These are phyloP conservation scores for Balearica regulorum DNA, from an alignment of 2,797 vertebrate genomes.

Conservation along the genomic window DNA sequence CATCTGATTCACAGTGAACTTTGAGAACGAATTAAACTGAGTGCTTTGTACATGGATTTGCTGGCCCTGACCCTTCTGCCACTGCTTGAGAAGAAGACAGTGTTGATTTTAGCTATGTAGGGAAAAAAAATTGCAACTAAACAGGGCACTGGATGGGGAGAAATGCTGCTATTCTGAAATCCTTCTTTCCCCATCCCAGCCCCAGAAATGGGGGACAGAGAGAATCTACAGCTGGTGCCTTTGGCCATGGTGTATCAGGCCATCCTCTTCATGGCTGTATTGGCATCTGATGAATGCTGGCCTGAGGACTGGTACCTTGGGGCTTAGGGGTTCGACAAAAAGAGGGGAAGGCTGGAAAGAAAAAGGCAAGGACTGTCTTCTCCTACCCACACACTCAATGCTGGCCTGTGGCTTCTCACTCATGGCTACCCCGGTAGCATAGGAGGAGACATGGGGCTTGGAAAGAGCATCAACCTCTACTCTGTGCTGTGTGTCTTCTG, in stretches of 20 bases:
- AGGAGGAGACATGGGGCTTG: neutral
- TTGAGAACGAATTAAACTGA: slow-evolving; percentile 26
- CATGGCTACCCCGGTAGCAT: neutral
- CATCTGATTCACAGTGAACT: slow-evolving; percentile 11
- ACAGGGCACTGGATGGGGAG: neutral
- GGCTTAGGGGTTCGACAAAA: neutral
- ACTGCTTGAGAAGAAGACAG: neutral
- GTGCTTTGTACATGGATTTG: neutral
- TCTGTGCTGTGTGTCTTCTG: neutral
- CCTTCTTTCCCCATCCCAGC: neutral
- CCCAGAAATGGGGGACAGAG: neutral
- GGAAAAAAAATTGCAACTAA: neutral
- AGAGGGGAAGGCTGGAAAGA: neutral
- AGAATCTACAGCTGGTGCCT: neutral
- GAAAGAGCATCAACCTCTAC: neutral
- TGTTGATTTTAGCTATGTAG: neutral
- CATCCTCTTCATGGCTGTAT: neutral
- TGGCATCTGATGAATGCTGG: neutral
- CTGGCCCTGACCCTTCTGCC: neutral
- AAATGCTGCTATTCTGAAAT: neutral
- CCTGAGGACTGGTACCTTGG: neutral
- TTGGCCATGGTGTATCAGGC: neutral
- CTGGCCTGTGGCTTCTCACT: neutral
- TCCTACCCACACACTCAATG: neutral
- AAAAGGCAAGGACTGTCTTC: neutral